Evolutionary conservation across 2,113 vertebrate species (phyloP).

Genomic region (Peromyscus maniculatus): DNA sequence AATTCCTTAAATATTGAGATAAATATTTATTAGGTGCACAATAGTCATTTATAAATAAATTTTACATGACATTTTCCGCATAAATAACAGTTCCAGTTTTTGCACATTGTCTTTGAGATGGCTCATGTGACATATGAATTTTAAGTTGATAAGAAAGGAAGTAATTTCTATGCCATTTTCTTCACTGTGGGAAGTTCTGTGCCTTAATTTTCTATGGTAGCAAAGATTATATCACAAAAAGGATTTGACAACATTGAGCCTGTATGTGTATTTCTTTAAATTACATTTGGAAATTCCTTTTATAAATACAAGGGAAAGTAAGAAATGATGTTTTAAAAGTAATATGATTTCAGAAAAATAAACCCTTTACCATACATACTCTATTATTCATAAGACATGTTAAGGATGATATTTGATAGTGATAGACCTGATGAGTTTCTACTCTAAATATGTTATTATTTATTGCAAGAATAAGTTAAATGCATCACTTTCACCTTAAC

Average conservation of each 20-base stretch:
- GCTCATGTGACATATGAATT: slow-evolving; percentile 27
- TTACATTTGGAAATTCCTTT: not conserved
- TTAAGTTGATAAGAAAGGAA: not conserved
- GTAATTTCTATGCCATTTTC: not conserved
- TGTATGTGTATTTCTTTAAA: not conserved
- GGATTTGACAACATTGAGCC: not conserved
- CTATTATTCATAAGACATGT: not conserved
- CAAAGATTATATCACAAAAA: not conserved
- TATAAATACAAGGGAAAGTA: not conserved
- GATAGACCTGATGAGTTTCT: not conserved
- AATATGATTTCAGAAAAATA: not conserved
- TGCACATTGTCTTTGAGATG: not conserved
- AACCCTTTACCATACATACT: not conserved
- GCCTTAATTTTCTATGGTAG: not conserved
- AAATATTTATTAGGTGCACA: slow-evolving; percentile 24
- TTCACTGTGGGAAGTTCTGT: not conserved
- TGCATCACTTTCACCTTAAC: not conserved
- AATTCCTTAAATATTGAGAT: slow-evolving; percentile 50
- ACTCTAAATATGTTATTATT: not conserved
- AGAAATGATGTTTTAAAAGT: not conserved
- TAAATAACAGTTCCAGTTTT: not conserved
- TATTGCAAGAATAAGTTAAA: not conserved
- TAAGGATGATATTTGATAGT: not conserved
- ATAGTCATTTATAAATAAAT: slow-evolving; percentile 47
- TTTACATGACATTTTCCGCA: not conserved